phyloP scores from a whole-genome alignment of 2,797 vertebrate species.

The Gallinago stenura region DNA sequence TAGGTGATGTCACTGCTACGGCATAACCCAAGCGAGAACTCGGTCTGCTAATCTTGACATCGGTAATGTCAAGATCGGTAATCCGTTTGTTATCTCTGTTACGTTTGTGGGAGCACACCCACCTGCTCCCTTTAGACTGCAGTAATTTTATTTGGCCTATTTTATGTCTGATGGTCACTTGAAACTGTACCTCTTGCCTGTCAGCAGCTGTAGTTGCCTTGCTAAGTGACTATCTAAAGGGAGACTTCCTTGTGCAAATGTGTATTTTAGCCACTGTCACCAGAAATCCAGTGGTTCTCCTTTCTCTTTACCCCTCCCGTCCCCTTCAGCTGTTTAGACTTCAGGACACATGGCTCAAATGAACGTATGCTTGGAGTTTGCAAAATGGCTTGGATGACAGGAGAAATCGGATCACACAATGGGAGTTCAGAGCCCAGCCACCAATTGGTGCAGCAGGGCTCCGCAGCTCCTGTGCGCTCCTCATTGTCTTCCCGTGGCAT shows the following conservation, averaged over 20 bases:
- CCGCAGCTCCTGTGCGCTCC: background rate
- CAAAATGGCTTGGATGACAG: conserved; percentile 59
- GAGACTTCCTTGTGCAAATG: conserved; percentile 51
- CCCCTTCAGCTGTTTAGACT: conserved; percentile 60
- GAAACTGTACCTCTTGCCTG: conserved; percentile 55
- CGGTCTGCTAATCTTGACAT: background rate
- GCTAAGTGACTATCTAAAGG: conserved; percentile 44
- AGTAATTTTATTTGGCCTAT: conserved; percentile 57
- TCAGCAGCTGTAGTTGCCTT: conserved; percentile 63
- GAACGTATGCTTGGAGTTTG: conserved; percentile 41
- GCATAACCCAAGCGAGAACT: conserved; percentile 20
- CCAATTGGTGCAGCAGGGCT: conserved; percentile 59
- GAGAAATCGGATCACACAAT: conserved; percentile 68
- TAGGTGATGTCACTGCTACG: background rate
- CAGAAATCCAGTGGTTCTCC: conserved; percentile 51
- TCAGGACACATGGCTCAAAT: conserved; percentile 52
- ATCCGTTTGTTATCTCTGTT: conserved; percentile 25
- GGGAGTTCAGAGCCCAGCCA: conserved; percentile 52
- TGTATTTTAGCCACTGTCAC: conserved; percentile 45
- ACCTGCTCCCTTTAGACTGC: background rate
- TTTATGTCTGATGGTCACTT: conserved; percentile 45
- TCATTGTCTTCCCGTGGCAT: background rate
- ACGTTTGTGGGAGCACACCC: background rate
- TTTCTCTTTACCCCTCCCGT: background rate
- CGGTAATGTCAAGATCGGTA: background rate